Evolutionary conservation across 2,888 invertebrate genomes (phyloP).

Genomic region (Theristus sp.): DNA sequence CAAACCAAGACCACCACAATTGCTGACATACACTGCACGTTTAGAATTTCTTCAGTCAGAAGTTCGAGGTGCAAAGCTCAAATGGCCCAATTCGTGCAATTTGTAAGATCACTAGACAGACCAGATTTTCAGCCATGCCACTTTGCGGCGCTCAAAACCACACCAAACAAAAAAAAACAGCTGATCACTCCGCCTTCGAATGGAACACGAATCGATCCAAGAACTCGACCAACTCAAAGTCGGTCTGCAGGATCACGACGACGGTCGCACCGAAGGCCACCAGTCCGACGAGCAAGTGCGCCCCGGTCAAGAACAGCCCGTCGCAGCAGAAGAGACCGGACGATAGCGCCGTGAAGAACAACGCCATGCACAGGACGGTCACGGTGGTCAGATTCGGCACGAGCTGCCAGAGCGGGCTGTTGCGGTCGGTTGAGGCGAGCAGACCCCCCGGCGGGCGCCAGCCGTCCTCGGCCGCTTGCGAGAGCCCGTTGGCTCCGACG

Average conservation of each 20-base stretch:
- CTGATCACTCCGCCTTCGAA: not conserved
- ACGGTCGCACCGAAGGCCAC: constrained; percentile 14
- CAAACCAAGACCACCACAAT: no score
- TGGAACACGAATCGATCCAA: not conserved
- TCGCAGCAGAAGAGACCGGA: not conserved
- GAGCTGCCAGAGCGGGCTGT: not conserved
- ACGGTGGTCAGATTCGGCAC: not conserved
- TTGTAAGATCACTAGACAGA: not conserved
- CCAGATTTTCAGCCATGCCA: not conserved
- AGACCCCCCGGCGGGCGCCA: no score
- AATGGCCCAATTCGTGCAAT: no score
- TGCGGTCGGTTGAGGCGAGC: not conserved
- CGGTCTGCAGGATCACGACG: constrained; percentile 8
- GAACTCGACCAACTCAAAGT: constrained; percentile 7
- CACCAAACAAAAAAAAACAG: not conserved
- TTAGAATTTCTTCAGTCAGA: no score
- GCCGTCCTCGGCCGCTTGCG: not conserved
- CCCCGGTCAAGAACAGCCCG: not conserved
- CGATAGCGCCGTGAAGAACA: constrained; percentile 14
- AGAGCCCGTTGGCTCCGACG: not conserved
- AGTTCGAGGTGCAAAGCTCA: no score
- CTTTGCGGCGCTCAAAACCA: not conserved
- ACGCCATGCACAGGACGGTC: constrained; percentile 5
- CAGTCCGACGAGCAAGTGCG: constrained; percentile 20
- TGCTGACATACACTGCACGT: no score